A percentile compares a stretch with the other conserved stretches of the same genome.
phyloP scores from a whole-genome alignment of 2,113 vertebrate species.

The Anhinga rufa region DNA sequence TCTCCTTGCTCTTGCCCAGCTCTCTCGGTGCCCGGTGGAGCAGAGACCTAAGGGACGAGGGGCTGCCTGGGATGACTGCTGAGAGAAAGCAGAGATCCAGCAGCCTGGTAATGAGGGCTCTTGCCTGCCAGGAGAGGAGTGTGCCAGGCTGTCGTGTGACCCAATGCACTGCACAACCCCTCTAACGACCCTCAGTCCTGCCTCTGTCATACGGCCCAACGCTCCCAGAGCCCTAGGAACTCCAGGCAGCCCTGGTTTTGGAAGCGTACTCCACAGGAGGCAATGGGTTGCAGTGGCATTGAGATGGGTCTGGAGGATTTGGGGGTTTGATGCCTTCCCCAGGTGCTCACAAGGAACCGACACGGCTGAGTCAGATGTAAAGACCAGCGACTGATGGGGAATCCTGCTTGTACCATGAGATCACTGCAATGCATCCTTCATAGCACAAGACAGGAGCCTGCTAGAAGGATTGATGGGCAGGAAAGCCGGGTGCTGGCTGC shows the following conservation, averaged over 20 bases:
- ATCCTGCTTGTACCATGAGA: not conserved
- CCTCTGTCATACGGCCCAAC: not conserved
- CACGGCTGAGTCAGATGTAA: not conserved
- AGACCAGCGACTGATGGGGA: accelerated
- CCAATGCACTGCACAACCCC: not conserved
- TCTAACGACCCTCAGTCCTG: not conserved
- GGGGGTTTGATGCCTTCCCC: not conserved
- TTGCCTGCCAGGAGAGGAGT: not conserved
- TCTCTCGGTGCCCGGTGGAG: not conserved
- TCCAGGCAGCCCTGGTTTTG: not conserved
- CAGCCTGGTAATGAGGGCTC: not conserved
- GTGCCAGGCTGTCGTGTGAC: not conserved
- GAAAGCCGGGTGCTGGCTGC: not conserved
- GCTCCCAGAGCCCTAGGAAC: not conserved
- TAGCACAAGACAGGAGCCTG: not conserved
- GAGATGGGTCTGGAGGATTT: not conserved
- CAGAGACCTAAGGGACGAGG: not conserved
- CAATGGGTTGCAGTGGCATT: not conserved
- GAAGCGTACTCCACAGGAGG: not conserved
- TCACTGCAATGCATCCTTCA: not conserved
- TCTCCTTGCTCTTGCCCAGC: not conserved
- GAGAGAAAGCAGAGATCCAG: not conserved
- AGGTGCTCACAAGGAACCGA: not conserved
- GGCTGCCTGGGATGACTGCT: not conserved
- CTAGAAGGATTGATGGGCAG: not conserved